A percentile compares a stretch with the other conserved stretches of the same genome.
Evolutionary conservation across 1,140 invertebrate species (phyloP).

Genomic region (Apocrypta bakeri): DNA sequence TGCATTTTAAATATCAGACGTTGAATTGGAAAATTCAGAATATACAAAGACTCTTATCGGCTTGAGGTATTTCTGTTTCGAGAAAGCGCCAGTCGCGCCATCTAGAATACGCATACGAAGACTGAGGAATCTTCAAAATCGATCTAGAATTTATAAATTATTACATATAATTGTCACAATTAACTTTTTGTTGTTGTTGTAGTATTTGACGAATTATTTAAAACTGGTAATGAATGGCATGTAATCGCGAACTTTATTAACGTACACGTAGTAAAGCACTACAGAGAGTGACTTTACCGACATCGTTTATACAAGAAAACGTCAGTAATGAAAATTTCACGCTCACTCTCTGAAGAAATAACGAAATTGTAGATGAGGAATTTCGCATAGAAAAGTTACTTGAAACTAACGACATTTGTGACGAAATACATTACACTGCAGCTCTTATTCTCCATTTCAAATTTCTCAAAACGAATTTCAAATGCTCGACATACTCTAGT

Average conservation of each 20-base stretch:
- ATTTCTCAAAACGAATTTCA: too few species aligned
- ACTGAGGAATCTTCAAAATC: not conserved
- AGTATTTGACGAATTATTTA: too few species aligned
- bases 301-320: not conserved
- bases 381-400: not conserved
- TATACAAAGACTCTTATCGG: not conserved
- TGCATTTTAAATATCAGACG: too few species aligned
- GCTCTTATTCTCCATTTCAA: too few species aligned
- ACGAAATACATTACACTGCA: not conserved
- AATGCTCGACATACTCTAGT: too few species aligned
- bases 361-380: not conserved
- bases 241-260: too few species aligned
- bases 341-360: too few species aligned
- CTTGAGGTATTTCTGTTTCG: not conserved
- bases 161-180: not conserved
- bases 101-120: not conserved
- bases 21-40: too few species aligned
- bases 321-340: not conserved
- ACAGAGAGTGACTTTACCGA: not conserved
- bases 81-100: not conserved
- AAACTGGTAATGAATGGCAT: too few species aligned
- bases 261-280: not conserved
- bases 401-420: not conserved
- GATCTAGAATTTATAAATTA: not conserved
- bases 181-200: not conserved